Evolutionary conservation across 1,140 invertebrate species (phyloP), one percentile per base, ranked within the genome.

Genomic region (Temnothorax nylanderi): DNA sequence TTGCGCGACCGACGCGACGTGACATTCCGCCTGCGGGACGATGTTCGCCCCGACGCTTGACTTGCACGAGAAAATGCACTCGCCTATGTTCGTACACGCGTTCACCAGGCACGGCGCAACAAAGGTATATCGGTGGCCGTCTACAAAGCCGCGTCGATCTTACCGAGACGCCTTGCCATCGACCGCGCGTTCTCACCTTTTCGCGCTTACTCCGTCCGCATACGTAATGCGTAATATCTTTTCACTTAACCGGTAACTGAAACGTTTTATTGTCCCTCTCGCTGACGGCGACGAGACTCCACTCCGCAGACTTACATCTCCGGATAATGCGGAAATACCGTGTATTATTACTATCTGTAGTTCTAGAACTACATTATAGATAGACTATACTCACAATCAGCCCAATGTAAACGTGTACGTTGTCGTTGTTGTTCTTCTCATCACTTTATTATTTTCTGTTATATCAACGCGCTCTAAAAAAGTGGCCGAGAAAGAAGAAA

Each of bases 151-250:
- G 26, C 51, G 84, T 89, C 76, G 56, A 87, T 87, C 84, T 76
- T 58, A 37, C 10, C 21, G 37, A 34, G 26, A 60, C 41, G 3
- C 5, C 34, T 37, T 26, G 11, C 4, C 10, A 11, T 64, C 32
- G 51, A 72, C 10, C 44, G 47, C 37, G 7, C 26, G 4, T 44
- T 49, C 18, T 16, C n/a, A n/a, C 37, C 85, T 89, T 71, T 62
- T 44, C 41, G 11, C 41, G 54, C 49, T 75, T 82, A 89, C 71
- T 34, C 2, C 56, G 34, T 16, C 13, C 62, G 88, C 76, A 89
- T 82, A 81, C 84, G 76, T 89, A 87, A 89, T 49, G 85, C 84
- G 69, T 76, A 84, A 87, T 84, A 72, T 87, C 56, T 87, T 88
- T 89, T 89, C 84, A 69, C 58, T 87, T 87, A 89, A 82, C 32